Conservation (phyloP, 2,797 vertebrate genomes). For the Pangasius larnaudii region DNA sequence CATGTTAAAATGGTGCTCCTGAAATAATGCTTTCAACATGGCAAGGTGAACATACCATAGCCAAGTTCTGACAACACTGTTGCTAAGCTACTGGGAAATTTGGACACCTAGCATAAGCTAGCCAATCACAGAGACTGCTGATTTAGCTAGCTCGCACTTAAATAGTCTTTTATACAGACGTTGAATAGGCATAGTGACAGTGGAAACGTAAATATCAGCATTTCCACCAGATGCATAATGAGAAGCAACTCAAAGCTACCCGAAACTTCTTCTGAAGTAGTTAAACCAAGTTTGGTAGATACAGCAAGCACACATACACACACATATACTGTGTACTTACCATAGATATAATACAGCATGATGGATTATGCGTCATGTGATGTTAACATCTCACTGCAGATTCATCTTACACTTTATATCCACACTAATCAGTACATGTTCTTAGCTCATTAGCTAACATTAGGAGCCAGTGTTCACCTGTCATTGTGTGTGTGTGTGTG, state of each 20-base stretch:
- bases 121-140: neutral
- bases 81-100: neutral
- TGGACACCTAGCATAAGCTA: neutral
- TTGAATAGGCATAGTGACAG: neutral
- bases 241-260: neutral
- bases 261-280: neutral
- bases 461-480: neutral
- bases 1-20: neutral
- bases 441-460: constrained; percentile 36
- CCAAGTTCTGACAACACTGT: neutral
- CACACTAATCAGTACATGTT: constrained; percentile 14
- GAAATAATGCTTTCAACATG: neutral
- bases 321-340: neutral
- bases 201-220: neutral
- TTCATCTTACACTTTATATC: neutral
- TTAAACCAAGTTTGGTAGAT: neutral
- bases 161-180: neutral
- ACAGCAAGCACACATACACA: neutral
- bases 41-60: neutral
- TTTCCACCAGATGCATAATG: neutral
- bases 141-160: neutral
- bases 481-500: neutral
- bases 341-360: constrained; percentile 12
- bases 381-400: constrained; percentile 2
- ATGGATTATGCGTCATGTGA: constrained; percentile 18